Evolutionary conservation across 2,113 vertebrate genomes (phyloP).

Genomic region (Porphyrio hochstetteri): DNA sequence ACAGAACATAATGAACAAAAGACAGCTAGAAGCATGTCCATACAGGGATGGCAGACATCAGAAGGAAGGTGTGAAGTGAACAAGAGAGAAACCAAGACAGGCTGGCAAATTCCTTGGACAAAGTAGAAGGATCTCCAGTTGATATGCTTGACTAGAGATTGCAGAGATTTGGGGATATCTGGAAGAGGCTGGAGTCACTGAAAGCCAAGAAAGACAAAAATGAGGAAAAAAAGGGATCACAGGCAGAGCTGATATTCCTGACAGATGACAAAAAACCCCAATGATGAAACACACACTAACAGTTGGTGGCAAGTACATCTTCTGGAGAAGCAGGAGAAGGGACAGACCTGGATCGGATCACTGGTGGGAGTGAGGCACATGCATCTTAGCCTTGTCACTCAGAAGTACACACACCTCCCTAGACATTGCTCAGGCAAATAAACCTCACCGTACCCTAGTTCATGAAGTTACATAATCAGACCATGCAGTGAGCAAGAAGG

Average conservation of each 20-base stretch:
- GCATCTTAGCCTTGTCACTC: background rate
- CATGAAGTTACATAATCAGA: background rate
- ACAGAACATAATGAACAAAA: background rate
- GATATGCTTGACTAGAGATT: background rate
- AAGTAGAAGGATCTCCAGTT: background rate
- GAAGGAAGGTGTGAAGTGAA: background rate
- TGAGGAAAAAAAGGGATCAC: background rate
- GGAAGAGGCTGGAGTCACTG: background rate
- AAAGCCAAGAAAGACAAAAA: background rate
- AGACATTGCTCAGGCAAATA: background rate
- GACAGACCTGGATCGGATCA: rapidly evolving
- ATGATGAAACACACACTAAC: background rate
- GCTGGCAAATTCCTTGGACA: background rate
- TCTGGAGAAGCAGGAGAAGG: background rate
- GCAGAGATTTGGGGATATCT: background rate
- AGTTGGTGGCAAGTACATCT: background rate
- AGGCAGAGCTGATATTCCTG: background rate
- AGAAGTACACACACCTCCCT: background rate
- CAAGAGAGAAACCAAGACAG: background rate
- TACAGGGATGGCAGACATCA: background rate
- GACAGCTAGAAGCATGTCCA: background rate
- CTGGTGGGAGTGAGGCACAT: rapidly evolving
- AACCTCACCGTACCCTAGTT: background rate
- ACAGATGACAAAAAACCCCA: background rate
- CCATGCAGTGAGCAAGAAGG: background rate